These are phyloP conservation scores for Pachycephala philippinensis DNA, from an alignment of 2,113 vertebrate species.

Conservation along the genomic window DNA sequence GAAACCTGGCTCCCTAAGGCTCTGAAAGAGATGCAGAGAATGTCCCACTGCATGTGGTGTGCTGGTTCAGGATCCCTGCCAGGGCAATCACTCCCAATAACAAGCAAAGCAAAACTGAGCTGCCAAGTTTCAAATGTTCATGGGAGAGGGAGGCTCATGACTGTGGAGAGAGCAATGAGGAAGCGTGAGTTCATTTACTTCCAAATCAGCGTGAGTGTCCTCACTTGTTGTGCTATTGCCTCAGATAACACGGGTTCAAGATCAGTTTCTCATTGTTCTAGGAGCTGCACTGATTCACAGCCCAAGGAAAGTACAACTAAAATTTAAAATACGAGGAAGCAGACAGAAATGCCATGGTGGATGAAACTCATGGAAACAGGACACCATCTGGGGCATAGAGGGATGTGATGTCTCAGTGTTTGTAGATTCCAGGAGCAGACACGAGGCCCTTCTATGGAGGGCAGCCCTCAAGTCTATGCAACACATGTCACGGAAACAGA, in stretches of 20 bases:
- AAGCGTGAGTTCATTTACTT: not conserved
- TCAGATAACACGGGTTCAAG: not conserved
- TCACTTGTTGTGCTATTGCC: not conserved
- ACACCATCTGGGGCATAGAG: not conserved
- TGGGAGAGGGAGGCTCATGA: not conserved
- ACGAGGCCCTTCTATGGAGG: not conserved
- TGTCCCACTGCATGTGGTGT: constrained; percentile 49
- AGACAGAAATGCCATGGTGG: not conserved
- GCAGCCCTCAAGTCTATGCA: not conserved
- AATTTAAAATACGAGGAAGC: not conserved
- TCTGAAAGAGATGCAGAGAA: constrained; percentile 23
- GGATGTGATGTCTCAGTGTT: not conserved
- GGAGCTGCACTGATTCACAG: not conserved
- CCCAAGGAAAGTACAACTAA: not conserved
- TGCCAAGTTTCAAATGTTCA: constrained; percentile 44
- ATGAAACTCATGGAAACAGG: not conserved
- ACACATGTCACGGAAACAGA: not conserved
- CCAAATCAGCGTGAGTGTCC: not conserved
- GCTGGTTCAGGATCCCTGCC: constrained; percentile 44
- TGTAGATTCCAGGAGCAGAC: not conserved
- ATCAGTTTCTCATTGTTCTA: not conserved
- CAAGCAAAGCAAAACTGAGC: constrained; percentile 24
- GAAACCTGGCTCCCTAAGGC: constrained; percentile 47
- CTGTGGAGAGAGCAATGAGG: not conserved
- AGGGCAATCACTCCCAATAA: constrained; percentile 28